phyloP scores from a whole-genome alignment of 1,140 invertebrate species.

The Pseudomyrmex gracilis region DNA sequence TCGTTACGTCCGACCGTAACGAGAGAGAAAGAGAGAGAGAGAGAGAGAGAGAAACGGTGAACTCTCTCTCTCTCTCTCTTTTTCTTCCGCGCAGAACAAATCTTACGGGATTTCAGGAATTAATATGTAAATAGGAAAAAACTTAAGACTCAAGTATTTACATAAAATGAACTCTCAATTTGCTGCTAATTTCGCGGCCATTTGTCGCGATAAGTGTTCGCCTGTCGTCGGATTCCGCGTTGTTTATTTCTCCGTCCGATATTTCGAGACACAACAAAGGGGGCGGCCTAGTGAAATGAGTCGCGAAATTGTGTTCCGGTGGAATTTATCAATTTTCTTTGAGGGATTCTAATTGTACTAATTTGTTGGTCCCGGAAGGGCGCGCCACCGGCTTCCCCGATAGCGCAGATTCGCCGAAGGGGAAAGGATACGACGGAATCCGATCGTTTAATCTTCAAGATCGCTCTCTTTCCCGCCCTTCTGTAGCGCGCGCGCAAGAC shows the following conservation, averaged over 20 bases:
- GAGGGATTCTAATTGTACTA: slow-evolving; percentile 86
- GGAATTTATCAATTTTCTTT: slow-evolving; percentile 87
- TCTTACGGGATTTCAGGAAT: not conserved
- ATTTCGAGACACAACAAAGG: slow-evolving; percentile 54
- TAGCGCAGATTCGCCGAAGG: slow-evolving; percentile 62
- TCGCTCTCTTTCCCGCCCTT: slow-evolving; percentile 66
- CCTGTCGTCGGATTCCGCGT: slow-evolving; percentile 30
- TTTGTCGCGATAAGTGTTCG: slow-evolving; percentile 71
- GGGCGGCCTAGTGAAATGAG: slow-evolving; percentile 82
- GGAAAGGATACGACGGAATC: slow-evolving; percentile 76
- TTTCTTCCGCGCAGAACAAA: not conserved
- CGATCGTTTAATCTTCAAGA: slow-evolving; percentile 84
- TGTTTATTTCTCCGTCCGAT: slow-evolving; percentile 29
- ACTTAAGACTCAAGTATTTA: slow-evolving; percentile 55
- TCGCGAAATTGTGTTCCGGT: slow-evolving; percentile 85
- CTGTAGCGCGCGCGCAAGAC: slow-evolving; percentile 29
- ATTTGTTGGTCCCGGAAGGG: slow-evolving; percentile 83
- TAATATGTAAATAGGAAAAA: too few relatives aligned
- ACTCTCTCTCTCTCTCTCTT: too few relatives aligned
- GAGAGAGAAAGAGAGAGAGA: too few relatives aligned
- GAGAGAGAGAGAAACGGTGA: too few relatives aligned
- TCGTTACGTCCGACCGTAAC: too few relatives aligned
- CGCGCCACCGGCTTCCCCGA: slow-evolving; percentile 55
- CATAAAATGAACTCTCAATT: slow-evolving; percentile 80
- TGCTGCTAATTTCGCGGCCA: slow-evolving; percentile 77